Evolutionary conservation across 1,140 invertebrate species (phyloP).

Genomic region (Lamellibrachia luymesi): DNA sequence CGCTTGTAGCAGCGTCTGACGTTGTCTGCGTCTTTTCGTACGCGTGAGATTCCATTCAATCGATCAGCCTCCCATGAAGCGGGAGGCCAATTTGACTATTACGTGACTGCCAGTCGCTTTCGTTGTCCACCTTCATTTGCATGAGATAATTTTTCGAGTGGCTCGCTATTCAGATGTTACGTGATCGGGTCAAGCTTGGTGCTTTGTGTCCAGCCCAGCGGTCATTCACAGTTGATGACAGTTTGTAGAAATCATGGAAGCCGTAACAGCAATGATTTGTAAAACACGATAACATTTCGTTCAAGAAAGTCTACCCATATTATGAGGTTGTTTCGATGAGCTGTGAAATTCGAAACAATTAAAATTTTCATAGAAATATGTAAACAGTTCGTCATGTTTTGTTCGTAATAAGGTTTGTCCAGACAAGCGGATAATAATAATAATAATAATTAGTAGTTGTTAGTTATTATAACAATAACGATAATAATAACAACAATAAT

Average conservation of each 20-base stretch:
- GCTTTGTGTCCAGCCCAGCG: neutral
- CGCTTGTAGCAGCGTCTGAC: neutral
- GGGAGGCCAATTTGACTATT: neutral
- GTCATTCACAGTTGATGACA: neutral
- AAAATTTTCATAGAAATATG: too few relatives aligned
- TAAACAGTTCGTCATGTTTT: too few relatives aligned
- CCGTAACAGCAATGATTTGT: neutral
- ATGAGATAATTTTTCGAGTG: slow-evolving; percentile 1
- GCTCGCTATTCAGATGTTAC: neutral
- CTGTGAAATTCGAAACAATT: too few relatives aligned
- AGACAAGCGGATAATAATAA: too few relatives aligned
- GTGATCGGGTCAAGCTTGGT: neutral
- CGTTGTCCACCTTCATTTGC: neutral
- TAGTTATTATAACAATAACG: too few relatives aligned
- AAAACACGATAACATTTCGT: neutral
- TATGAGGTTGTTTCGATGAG: neutral
- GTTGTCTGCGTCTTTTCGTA: neutral
- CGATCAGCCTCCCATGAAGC: neutral
- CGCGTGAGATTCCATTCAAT: neutral
- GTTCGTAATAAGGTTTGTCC: too few relatives aligned
- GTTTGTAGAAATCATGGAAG: neutral
- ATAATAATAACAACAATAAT: too few relatives aligned
- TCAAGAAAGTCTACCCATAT: neutral
- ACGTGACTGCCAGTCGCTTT: neutral
- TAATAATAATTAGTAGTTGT: too few relatives aligned